phyloP scores from a whole-genome alignment of 2,888 invertebrate genomes.

The Mythimna lalbum region DNA sequence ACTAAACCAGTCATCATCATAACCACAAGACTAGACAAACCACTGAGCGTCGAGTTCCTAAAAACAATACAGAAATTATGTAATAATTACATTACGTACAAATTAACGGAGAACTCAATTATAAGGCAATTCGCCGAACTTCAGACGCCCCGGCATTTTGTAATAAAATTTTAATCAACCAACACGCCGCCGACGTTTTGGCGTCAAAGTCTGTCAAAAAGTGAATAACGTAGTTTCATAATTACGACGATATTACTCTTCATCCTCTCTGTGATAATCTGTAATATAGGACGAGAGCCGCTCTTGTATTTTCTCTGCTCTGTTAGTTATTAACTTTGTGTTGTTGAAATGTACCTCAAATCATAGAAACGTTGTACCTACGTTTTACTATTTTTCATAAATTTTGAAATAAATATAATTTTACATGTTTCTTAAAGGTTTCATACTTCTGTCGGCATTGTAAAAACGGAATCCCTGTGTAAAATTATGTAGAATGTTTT shows the following conservation, averaged over 20 bases:
- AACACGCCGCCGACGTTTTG: constrained; percentile 49
- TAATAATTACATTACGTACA: constrained; percentile 51
- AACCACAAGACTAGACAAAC: not conserved
- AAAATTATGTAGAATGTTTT: too few relatives aligned
- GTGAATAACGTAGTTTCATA: constrained; percentile 45
- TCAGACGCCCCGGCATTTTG: constrained; percentile 60
- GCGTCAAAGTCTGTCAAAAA: constrained; percentile 51
- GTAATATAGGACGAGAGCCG: constrained; percentile 6
- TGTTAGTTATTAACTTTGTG: not conserved
- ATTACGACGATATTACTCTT: constrained; percentile 40
- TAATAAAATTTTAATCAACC: constrained; percentile 69
- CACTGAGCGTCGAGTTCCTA: constrained; percentile 5
- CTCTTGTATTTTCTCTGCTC: constrained; percentile 18
- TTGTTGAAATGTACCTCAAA: constrained; percentile 6
- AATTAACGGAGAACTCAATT: constrained; percentile 68
- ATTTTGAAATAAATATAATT: not conserved
- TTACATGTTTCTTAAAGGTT: not conserved
- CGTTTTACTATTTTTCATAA: too few relatives aligned
- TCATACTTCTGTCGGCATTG: too few relatives aligned
- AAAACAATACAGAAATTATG: constrained; percentile 27
- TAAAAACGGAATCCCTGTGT: too few relatives aligned
- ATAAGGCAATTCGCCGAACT: constrained; percentile 66
- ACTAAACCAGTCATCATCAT: not conserved
- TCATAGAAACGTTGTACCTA: too few relatives aligned
- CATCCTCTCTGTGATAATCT: constrained; percentile 29